These are phyloP conservation scores for Chrysotoxum bicinctum DNA, from an alignment of 2,888 invertebrate species.

Conservation along the genomic window DNA sequence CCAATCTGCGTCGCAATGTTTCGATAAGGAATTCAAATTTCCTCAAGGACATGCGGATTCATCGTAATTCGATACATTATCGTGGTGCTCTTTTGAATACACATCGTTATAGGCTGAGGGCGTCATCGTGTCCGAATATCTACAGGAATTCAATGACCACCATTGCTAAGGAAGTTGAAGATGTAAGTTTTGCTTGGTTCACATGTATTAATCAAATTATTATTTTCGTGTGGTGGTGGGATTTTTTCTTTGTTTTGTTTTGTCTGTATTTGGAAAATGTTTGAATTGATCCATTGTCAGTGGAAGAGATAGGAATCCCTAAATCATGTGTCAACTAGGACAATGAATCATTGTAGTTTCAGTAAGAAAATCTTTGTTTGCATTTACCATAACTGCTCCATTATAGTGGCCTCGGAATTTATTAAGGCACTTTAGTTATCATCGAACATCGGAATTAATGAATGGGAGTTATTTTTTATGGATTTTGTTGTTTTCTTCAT, in stretches of 20 bases:
- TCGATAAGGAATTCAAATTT: constrained; percentile 84
- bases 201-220: not conserved
- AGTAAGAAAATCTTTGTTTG: not conserved
- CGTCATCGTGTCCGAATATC: constrained; percentile 96
- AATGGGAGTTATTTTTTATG: not conserved
- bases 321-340: constrained; percentile 7
- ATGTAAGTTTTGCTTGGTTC: constrained; percentile 83
- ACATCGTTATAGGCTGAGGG: constrained; percentile 90
- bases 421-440: not conserved
- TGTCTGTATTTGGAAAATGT: not conserved
- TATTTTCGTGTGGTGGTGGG: not conserved
- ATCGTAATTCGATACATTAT: constrained; percentile 92
- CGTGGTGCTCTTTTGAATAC: constrained; percentile 93
- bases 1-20: constrained; percentile 79
- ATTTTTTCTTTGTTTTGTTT: not conserved
- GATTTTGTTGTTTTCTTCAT: too few species aligned
- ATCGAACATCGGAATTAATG: not conserved
- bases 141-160: constrained; percentile 94
- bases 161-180: constrained; percentile 88
- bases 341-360: constrained; percentile 18
- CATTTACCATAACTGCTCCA: not conserved
- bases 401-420: not conserved
- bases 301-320: not conserved
- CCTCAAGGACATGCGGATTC: constrained; percentile 86
- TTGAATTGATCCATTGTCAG: not conserved